phyloP scores from a whole-genome alignment of 1,140 invertebrate genomes.

The Sinella curviseta region DNA sequence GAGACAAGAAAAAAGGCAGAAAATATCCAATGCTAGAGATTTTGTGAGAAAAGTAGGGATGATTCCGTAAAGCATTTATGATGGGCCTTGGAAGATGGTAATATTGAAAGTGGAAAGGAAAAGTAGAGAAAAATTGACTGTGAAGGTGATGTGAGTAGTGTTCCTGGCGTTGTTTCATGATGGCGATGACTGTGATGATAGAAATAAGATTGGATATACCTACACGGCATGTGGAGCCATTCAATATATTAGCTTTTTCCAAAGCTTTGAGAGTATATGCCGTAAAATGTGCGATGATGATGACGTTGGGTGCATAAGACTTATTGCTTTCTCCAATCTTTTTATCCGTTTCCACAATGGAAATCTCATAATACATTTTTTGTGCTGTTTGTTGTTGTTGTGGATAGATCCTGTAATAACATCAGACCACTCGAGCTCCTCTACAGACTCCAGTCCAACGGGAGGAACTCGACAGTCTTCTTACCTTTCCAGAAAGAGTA shows the following conservation, averaged over 20 bases:
- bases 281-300: too few species aligned
- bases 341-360: constrained; percentile 29
- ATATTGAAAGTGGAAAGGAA: too few species aligned
- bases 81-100: neutral
- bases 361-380: constrained; percentile 35
- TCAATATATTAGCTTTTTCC: neutral
- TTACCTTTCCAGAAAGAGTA: constrained; percentile 43
- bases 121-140: neutral
- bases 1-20: neutral
- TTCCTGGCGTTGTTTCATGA: neutral
- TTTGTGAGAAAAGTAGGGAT: neutral
- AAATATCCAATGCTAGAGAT: neutral
- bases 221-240: too few species aligned
- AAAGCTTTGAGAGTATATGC: neutral
- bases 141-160: neutral
- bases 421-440: constrained; percentile 46
- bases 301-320: too few species aligned
- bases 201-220: neutral
- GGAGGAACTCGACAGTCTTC: constrained; percentile 36
- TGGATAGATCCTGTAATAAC: constrained; percentile 46
- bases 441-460: constrained; percentile 38
- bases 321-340: constrained; percentile 41
- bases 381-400: neutral
- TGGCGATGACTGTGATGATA: neutral
- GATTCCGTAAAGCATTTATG: neutral